These are phyloP conservation scores for Onthophagus sagittarius DNA, from an alignment of 2,888 invertebrate species.

Conservation along the genomic window DNA sequence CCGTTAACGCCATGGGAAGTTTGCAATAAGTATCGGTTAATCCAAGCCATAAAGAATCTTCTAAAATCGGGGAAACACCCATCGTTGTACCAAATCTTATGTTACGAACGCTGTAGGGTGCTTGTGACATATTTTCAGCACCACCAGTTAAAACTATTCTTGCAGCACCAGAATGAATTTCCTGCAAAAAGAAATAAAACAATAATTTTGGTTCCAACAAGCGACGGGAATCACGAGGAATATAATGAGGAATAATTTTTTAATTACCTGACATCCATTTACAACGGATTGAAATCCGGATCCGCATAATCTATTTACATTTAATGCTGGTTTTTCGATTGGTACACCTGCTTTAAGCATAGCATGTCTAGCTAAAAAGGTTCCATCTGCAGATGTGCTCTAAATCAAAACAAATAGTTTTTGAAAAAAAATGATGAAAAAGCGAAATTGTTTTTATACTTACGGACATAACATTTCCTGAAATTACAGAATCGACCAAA, in stretches of 20 bases:
- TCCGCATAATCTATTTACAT: conserved; percentile 92
- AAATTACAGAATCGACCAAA: conserved; percentile 80
- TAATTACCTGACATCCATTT: conserved; percentile 73
- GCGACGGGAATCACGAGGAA: not conserved
- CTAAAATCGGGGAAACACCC: conserved; percentile 72
- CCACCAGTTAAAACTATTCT: conserved; percentile 88
- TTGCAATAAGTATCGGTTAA: conserved; percentile 86
- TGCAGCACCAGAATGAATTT: conserved; percentile 80
- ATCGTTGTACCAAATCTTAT: conserved; percentile 85
- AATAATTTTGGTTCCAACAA: not conserved
- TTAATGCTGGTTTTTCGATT: conserved; percentile 76
- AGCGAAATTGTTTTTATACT: conserved; percentile 40
- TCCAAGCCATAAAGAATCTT: conserved; percentile 87
- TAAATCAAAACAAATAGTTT: conserved; percentile 42
- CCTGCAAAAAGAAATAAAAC: conserved; percentile 53
- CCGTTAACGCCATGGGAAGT: conserved; percentile 93
- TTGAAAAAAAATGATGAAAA: conserved; percentile 1
- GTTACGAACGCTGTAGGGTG: conserved; percentile 81
- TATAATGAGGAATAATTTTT: not conserved
- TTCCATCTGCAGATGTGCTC: conserved; percentile 77
- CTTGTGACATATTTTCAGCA: conserved; percentile 92
- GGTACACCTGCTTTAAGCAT: conserved; percentile 82
- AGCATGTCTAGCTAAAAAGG: conserved; percentile 84
- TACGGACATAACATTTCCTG: conserved; percentile 87
- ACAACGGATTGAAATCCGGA: conserved; percentile 96